A percentile compares a stretch with the other conserved stretches of the same genome.
Evolutionary conservation across 2,888 invertebrate genomes (phyloP).

Genomic region (Thera obeliscata): DNA sequence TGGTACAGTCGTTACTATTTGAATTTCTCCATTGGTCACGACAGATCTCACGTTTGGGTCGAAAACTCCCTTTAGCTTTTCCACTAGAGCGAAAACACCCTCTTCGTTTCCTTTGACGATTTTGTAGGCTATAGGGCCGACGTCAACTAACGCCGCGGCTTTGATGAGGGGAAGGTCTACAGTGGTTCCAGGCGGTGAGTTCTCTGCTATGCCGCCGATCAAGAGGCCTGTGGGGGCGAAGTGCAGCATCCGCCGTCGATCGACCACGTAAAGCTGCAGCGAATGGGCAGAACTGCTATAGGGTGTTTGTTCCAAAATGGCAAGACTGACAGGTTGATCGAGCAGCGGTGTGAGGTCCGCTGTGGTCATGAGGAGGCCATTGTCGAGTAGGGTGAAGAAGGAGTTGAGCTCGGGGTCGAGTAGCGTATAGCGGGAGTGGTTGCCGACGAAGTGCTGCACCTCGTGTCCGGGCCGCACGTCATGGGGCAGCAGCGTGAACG

Average conservation of each 20-base stretch:
- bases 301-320: conserved; percentile 92
- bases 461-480: conserved; percentile 96
- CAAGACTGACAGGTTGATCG: conserved; percentile 91
- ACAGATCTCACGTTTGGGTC: conserved; percentile 80
- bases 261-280: conserved; percentile 92
- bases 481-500: conserved; percentile 90
- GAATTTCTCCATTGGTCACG: conserved; percentile 87
- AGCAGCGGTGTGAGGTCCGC: conserved; percentile 92
- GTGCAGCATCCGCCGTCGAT: conserved; percentile 91
- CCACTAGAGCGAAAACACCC: conserved; percentile 89
- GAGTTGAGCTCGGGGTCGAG: conserved; percentile 92
- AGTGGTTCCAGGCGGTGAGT: conserved; percentile 88
- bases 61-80: conserved; percentile 76
- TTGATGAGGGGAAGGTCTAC: conserved; percentile 89
- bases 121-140: conserved; percentile 90
- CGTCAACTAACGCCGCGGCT: conserved; percentile 87
- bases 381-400: conserved; percentile 93
- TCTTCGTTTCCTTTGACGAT: conserved; percentile 91
- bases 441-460: conserved; percentile 90
- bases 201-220: conserved; percentile 90
- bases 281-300: conserved; percentile 92
- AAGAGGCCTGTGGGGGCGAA: conserved; percentile 87
- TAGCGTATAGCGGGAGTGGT: conserved; percentile 81
- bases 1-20: conserved; percentile 89
- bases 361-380: conserved; percentile 96